phyloP scores from a whole-genome alignment of 2,888 invertebrate genomes.

The Neocrepidodera transversa region DNA sequence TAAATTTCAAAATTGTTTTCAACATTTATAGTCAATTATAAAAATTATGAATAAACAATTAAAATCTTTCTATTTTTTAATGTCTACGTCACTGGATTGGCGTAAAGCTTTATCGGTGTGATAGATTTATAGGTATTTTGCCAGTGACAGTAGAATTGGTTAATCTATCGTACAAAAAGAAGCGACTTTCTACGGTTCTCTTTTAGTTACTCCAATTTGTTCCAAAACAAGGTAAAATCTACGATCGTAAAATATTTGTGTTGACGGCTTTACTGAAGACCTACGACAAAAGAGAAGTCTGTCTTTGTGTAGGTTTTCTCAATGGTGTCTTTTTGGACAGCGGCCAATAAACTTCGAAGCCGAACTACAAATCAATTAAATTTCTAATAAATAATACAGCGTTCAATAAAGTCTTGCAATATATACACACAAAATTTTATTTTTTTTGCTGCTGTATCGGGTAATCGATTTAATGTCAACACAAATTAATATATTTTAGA shows the following conservation, averaged over 20 bases:
- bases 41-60: too few relatives aligned
- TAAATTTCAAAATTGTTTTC: too few relatives aligned
- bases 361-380: constrained; percentile 1
- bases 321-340: constrained; percentile 21
- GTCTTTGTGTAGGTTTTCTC: constrained; percentile 22
- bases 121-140: constrained; percentile 35
- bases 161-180: constrained; percentile 34
- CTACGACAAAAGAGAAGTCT: constrained; percentile 23
- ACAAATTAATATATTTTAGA: too few relatives aligned
- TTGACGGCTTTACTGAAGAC: constrained; percentile 27
- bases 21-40: too few relatives aligned
- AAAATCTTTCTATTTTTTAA: too few relatives aligned
- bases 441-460: too few relatives aligned
- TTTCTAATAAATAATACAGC: neutral
- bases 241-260: constrained; percentile 31
- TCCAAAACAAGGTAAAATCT: constrained; percentile 32
- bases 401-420: too few relatives aligned
- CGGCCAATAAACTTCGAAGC: constrained; percentile 14
- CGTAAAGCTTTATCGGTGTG: constrained; percentile 29
- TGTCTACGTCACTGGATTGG: neutral
- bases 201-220: constrained; percentile 28
- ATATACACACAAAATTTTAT: too few relatives aligned
- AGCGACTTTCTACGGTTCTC: constrained; percentile 30
- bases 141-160: constrained; percentile 32
- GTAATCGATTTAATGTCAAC: too few relatives aligned